Base-by-base conservation (phyloP, 2,797 vertebrate species). In the Siniperca undulata region DNA sequence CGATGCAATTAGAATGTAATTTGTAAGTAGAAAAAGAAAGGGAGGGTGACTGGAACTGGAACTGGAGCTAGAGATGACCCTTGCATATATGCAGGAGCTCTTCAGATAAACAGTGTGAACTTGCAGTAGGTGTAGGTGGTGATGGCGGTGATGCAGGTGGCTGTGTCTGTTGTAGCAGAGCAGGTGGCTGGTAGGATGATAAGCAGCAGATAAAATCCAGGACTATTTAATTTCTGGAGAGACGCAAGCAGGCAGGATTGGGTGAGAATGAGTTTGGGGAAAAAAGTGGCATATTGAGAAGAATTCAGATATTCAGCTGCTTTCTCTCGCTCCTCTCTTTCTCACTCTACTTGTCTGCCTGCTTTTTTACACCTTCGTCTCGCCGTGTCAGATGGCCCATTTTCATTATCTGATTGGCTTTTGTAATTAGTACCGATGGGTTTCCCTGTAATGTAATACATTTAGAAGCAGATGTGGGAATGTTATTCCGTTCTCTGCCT, bases 151-250 rank as follows among this genome's bases (percentile, higher is more conserved):
- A 24, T 56, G 66, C 68, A 44, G 64, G 64, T 7, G 2, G 36
- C 36, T 14, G 67, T 0, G 11, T 61, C 52, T 27, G 48, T 12
- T 56, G 38, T 3, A 72, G 78, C 67, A 70, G 61, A 80, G 68
- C 38, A 69, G 81, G 64, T 82, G 52, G 78, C 76, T 50, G 65
- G 62, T 5, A 24, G 82, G 66, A 81, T 70, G 82, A 91, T 78
- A 85, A 79, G 79, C 66, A 87, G 74, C 71, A 86, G 81, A 89
- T 86, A 85, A 85, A 92, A 91, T 89, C 82, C 78, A 84, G 82
- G 62, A 74, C 80, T 84, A 91, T 94, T 92, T 93, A 38, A 92
- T 93, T 89, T 60, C 44, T 87, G 66, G 62, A 81, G 80, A 78
- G 78, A 86, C 36, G 80, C 50, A 42, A 76, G 73, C 60, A 69